These are phyloP conservation scores for Drosophila suzukii DNA, from an alignment of 1,140 invertebrate genomes.

Conservation along the genomic window DNA sequence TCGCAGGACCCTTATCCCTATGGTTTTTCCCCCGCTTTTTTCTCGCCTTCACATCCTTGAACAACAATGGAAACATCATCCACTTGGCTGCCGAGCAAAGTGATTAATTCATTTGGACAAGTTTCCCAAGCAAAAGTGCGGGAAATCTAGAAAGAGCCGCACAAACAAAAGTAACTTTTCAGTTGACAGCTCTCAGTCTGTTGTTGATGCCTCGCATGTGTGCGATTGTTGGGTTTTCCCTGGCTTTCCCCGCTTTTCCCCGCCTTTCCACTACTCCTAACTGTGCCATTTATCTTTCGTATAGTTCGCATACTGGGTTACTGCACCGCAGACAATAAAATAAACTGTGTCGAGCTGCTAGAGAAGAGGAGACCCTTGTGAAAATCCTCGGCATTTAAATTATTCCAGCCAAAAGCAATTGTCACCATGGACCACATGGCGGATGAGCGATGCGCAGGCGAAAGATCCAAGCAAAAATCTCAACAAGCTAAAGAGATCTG, in stretches of 20 bases:
- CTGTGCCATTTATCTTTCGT: slow-evolving; percentile 52
- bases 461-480: slow-evolving; percentile 45
- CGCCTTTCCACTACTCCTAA: slow-evolving; percentile 14
- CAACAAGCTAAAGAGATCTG: slow-evolving; percentile 2
- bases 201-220: slow-evolving; percentile 40
- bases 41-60: slow-evolving; percentile 19
- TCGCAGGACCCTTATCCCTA: slow-evolving; percentile 12
- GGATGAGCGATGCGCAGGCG: slow-evolving; percentile 61
- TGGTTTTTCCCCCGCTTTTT: slow-evolving; percentile 18
- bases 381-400: slow-evolving; percentile 44
- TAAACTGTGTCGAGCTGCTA: slow-evolving; percentile 47
- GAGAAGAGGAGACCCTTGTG: slow-evolving; percentile 29
- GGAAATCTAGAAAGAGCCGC: slow-evolving; percentile 28
- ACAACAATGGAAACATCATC: slow-evolving; percentile 68
- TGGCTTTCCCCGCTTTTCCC: slow-evolving; percentile 13
- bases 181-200: slow-evolving; percentile 55
- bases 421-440: slow-evolving; percentile 58
- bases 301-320: slow-evolving; percentile 10
- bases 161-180: slow-evolving; percentile 44
- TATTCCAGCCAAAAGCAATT: slow-evolving; percentile 58
- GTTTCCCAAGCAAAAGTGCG: slow-evolving; percentile 56
- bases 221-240: slow-evolving; percentile 27
- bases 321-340: slow-evolving; percentile 38
- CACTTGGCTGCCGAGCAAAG: slow-evolving; percentile 70
- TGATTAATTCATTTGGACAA: slow-evolving; percentile 83